phyloP scores from a whole-genome alignment of 2,113 vertebrate genomes.

The Microcebus murinus region DNA sequence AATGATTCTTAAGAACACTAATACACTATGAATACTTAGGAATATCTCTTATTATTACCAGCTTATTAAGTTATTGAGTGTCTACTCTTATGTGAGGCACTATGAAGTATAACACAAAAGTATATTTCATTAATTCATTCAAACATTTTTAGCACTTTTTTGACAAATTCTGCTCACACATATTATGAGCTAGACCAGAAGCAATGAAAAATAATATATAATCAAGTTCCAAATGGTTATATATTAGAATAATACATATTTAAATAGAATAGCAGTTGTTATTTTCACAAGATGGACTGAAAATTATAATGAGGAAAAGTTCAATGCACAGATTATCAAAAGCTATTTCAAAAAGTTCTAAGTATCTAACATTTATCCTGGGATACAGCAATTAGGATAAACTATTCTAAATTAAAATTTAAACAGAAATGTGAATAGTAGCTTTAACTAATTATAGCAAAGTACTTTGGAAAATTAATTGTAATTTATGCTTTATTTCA shows the following conservation, averaged over 20 bases:
- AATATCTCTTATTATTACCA: neutral
- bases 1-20: conserved; percentile 12
- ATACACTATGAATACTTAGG: neutral
- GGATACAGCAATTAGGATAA: neutral
- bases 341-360: neutral
- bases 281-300: neutral
- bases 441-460: neutral
- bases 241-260: neutral
- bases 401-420: conserved; percentile 29
- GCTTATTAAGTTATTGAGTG: conserved; percentile 30
- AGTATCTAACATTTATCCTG: conserved; percentile 39
- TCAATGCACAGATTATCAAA: conserved; percentile 13
- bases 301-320: conserved; percentile 2
- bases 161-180: neutral
- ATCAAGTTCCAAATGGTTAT: neutral
- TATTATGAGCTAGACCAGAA: neutral
- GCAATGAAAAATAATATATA: neutral
- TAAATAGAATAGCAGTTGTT: neutral
- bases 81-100: neutral
- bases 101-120: conserved; percentile 19
- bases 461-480: conserved; percentile 12
- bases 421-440: neutral
- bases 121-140: conserved; percentile 10
- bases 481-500: conserved; percentile 40
- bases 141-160: conserved; percentile 35